A percentile compares a stretch with the other conserved stretches of the same genome.
Evolutionary conservation across 2,888 invertebrate genomes (phyloP).

Genomic region (Ceramica pisi): DNA sequence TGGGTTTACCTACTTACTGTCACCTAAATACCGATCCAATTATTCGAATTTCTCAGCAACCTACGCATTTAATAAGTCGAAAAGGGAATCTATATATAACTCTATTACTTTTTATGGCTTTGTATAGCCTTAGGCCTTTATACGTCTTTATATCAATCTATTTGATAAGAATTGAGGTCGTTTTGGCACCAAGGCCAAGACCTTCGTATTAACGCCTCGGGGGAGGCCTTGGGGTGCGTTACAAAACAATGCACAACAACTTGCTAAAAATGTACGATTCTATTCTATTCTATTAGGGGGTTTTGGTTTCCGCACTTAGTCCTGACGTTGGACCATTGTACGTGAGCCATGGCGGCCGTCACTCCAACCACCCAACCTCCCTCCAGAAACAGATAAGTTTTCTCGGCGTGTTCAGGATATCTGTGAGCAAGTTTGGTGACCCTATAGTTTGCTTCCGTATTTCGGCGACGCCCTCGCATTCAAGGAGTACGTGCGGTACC

Average conservation of each 20-base stretch:
- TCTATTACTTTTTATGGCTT: constrained; percentile 29
- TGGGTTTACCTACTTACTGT: constrained; percentile 54
- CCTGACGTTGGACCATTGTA: too few species aligned
- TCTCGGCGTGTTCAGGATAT: too few species aligned
- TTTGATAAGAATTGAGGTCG: constrained; percentile 58
- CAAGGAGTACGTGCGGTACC: too few species aligned
- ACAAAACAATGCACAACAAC: constrained; percentile 53
- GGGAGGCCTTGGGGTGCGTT: constrained; percentile 59
- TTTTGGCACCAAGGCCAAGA: constrained; percentile 61
- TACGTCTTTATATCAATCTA: constrained; percentile 52
- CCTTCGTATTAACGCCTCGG: constrained; percentile 46
- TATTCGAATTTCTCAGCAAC: constrained; percentile 43
- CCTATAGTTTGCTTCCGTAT: too few species aligned
- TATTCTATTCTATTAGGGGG: too few species aligned
- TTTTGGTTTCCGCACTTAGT: too few species aligned
- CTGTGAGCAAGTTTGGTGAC: too few species aligned
- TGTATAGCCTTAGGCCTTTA: constrained; percentile 37
- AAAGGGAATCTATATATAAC: constrained; percentile 20
- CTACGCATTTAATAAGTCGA: constrained; percentile 24
- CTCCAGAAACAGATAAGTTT: too few species aligned
- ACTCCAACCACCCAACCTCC: too few species aligned
- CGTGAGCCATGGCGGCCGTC: too few species aligned
- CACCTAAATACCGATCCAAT: constrained; percentile 63
- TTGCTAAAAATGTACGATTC: constrained; percentile 47
- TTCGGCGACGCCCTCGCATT: too few species aligned